phyloP scores from a whole-genome alignment of 2,888 invertebrate species.

The Eilema griseolum region DNA sequence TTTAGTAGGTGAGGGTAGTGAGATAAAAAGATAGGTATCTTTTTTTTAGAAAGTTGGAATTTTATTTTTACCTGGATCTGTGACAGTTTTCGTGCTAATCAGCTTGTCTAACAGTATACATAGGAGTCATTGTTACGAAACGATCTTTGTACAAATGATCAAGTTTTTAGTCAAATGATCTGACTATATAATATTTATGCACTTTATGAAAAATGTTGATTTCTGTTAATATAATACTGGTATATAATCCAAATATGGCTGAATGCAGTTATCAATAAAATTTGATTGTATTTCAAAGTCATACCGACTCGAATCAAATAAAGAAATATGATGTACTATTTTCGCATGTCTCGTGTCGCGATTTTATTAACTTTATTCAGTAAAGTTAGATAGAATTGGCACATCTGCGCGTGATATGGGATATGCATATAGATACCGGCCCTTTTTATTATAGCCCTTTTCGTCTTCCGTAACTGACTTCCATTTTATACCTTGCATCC shows the following conservation, averaged over 20 bases:
- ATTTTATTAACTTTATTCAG: neutral
- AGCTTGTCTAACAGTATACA: neutral
- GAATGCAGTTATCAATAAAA: conserved; percentile 2
- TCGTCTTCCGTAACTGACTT: no score
- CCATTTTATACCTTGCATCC: neutral
- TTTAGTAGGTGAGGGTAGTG: no score
- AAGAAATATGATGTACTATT: no score
- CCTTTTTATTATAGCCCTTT: neutral
- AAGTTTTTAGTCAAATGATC: neutral
- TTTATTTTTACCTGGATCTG: neutral
- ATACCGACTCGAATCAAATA: no score
- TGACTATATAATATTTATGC: neutral
- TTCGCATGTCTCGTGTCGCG: no score
- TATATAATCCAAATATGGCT: neutral
- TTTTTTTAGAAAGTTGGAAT: no score
- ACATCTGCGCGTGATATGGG: neutral
- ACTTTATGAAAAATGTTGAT: conserved; percentile 1
- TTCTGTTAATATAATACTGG: neutral
- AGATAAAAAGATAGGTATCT: no score
- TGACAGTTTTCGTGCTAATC: neutral
- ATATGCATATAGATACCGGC: neutral
- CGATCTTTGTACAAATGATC: neutral
- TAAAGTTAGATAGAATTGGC: neutral
- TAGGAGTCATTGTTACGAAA: neutral
- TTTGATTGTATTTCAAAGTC: neutral